Conservation (phyloP, 2,888 invertebrate genomes). For the Drosophila falleni region DNA sequence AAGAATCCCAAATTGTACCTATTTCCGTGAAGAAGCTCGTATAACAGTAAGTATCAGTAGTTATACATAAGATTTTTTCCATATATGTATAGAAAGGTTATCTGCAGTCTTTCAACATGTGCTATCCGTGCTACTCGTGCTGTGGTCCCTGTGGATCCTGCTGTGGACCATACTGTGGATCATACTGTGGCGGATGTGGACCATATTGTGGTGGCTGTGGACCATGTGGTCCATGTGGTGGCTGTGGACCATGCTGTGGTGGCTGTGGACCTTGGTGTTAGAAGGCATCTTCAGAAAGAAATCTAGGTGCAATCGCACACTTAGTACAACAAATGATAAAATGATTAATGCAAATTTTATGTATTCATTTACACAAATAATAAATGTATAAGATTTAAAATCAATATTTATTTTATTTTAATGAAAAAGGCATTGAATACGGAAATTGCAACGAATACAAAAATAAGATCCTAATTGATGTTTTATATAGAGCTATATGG, state of each 20-base stretch:
- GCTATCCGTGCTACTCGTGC: slow-evolving; percentile 20
- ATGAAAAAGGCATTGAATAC: too few species aligned
- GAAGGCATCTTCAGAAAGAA: slow-evolving; percentile 9
- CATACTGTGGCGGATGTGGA: slow-evolving; percentile 11
- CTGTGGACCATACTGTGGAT: slow-evolving; percentile 17
- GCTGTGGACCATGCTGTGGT: slow-evolving; percentile 19
- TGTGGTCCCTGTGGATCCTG: neutral
- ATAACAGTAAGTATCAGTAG: slow-evolving; percentile 1
- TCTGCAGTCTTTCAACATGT: slow-evolving; percentile 24
- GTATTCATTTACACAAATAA: neutral
- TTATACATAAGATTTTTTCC: too few species aligned
- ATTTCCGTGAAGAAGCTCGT: slow-evolving; percentile 25
- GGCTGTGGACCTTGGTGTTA: slow-evolving; percentile 19
- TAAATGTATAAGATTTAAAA: neutral
- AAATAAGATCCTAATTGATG: too few species aligned
- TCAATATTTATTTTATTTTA: neutral
- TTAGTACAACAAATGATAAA: neutral
- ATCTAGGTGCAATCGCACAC: neutral
- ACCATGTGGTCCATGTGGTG: slow-evolving; percentile 5
- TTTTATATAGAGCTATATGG: too few species aligned
- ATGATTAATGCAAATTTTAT: neutral
- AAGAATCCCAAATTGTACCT: slow-evolving; percentile 12
- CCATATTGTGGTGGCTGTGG: neutral
- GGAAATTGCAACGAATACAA: too few species aligned
- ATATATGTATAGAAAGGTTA: neutral